A percentile compares a stretch with the other conserved stretches of the same genome.
Conservation (phyloP, 1,140 invertebrate species). For the Hyles vespertilio region DNA sequence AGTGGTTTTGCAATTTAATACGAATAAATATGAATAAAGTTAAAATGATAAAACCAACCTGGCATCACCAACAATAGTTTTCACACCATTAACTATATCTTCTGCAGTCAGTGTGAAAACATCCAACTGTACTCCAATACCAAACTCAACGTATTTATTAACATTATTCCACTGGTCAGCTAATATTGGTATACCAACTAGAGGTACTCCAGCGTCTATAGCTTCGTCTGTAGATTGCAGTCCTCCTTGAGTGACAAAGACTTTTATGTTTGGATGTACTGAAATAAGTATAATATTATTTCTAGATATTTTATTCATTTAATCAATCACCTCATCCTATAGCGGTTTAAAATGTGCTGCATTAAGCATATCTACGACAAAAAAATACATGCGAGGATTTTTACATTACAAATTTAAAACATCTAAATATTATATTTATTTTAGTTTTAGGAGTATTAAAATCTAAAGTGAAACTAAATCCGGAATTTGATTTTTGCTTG, state of each 20-base stretch:
- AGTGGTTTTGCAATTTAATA: too few relatives aligned
- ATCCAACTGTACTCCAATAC: slow-evolving; percentile 34
- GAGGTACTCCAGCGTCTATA: slow-evolving; percentile 73
- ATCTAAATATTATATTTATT: too few relatives aligned
- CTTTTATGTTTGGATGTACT: slow-evolving; percentile 74
- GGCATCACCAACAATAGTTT: slow-evolving; percentile 24
- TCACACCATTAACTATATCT: slow-evolving; percentile 23
- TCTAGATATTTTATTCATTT: slow-evolving; percentile 10
- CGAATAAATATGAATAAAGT: too few relatives aligned
- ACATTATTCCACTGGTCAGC: slow-evolving; percentile 50
- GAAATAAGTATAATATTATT: slow-evolving; percentile 26
- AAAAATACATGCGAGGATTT: too few relatives aligned
- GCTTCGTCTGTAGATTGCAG: slow-evolving; percentile 77
- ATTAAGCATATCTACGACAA: too few relatives aligned
- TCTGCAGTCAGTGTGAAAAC: slow-evolving; percentile 25
- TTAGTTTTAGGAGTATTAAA: too few relatives aligned
- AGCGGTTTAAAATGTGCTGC: too few relatives aligned
- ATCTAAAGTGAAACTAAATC: too few relatives aligned
- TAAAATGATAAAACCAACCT: slow-evolving; percentile 20
- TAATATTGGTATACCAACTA: slow-evolving; percentile 65
- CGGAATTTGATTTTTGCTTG: too few relatives aligned
- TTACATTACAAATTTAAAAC: too few relatives aligned
- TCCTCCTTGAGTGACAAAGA: slow-evolving; percentile 80
- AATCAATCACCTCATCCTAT: too few relatives aligned
- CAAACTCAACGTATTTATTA: slow-evolving; percentile 23